These are phyloP conservation scores for Dendroctonus ponderosae DNA, from an alignment of 1,140 invertebrate species.

Conservation along the genomic window DNA sequence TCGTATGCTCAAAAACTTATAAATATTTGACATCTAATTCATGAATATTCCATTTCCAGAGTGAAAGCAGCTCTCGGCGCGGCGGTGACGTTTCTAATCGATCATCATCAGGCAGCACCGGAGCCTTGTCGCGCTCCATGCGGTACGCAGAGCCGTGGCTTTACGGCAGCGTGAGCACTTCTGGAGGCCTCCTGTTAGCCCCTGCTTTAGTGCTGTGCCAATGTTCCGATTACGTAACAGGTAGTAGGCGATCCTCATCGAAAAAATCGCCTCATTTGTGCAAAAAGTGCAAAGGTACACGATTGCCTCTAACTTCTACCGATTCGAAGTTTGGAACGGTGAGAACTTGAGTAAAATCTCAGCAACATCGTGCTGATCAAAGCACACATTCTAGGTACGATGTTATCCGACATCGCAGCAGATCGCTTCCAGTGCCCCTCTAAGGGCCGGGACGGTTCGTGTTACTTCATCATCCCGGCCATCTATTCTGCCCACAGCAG, in stretches of 20 bases:
- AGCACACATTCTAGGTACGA: slow-evolving; percentile 43
- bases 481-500: slow-evolving; percentile 59
- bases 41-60: slow-evolving; percentile 36
- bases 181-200: slow-evolving; percentile 56
- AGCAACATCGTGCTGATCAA: too few relatives aligned
- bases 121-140: slow-evolving; percentile 72
- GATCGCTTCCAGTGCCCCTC: slow-evolving; percentile 31
- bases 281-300: slow-evolving; percentile 77
- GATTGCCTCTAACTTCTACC: slow-evolving; percentile 60
- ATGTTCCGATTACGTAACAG: slow-evolving; percentile 71
- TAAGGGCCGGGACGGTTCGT: slow-evolving; percentile 61
- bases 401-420: slow-evolving; percentile 51
- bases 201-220: slow-evolving; percentile 69
- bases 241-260: slow-evolving; percentile 63
- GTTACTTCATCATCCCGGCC: slow-evolving; percentile 62
- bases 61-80: slow-evolving; percentile 34
- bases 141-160: slow-evolving; percentile 80
- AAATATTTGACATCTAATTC: neutral
- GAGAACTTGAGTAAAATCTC: neutral
- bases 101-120: slow-evolving; percentile 35
- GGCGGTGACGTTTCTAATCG: slow-evolving; percentile 25
- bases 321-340: slow-evolving; percentile 48
- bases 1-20: too few relatives aligned
- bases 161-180: slow-evolving; percentile 68
- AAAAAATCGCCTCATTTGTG: slow-evolving; percentile 66